Percentiles rank a stretch among this genome's conserved stretches.
Evolutionary conservation across 2,113 vertebrate species (phyloP).

Genomic region (Columbina picui): DNA sequence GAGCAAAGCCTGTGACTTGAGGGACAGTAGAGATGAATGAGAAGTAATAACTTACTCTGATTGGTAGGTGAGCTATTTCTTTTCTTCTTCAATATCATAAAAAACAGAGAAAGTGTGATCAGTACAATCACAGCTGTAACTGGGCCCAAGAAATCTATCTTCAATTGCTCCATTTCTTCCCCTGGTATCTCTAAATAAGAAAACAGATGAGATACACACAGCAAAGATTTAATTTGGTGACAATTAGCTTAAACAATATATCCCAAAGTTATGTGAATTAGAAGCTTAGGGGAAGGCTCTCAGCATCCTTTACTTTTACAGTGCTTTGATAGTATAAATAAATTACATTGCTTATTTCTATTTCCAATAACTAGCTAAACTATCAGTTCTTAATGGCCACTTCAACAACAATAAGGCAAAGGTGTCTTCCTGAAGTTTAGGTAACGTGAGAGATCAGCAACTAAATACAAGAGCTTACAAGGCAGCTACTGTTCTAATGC

Average conservation of each 20-base stretch:
- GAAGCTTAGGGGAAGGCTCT: background rate
- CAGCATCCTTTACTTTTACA: background rate
- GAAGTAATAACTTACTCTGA: slow-evolving; percentile 45
- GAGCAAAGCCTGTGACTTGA: background rate
- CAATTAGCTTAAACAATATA: background rate
- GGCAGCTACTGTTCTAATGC: background rate
- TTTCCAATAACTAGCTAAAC: background rate
- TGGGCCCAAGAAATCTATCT: slow-evolving; percentile 26
- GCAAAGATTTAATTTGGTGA: background rate
- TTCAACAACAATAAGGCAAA: background rate
- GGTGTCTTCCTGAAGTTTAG: background rate
- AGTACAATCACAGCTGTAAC: slow-evolving; percentile 11
- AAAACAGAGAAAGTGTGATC: background rate
- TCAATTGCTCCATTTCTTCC: background rate
- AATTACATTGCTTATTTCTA: background rate
- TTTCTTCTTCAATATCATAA: slow-evolving; percentile 43
- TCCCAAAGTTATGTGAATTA: background rate
- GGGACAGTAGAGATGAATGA: background rate
- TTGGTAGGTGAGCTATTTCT: background rate
- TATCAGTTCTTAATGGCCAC: background rate
- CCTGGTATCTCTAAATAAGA: slow-evolving; percentile 17
- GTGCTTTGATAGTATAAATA: background rate
- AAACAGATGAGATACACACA: background rate
- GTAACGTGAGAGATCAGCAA: background rate
- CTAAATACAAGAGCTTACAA: background rate